A percentile compares a stretch with the other conserved stretches of the same genome.
Conservation (phyloP, 2,888 invertebrate genomes). For the Monoplex corrugatus region DNA sequence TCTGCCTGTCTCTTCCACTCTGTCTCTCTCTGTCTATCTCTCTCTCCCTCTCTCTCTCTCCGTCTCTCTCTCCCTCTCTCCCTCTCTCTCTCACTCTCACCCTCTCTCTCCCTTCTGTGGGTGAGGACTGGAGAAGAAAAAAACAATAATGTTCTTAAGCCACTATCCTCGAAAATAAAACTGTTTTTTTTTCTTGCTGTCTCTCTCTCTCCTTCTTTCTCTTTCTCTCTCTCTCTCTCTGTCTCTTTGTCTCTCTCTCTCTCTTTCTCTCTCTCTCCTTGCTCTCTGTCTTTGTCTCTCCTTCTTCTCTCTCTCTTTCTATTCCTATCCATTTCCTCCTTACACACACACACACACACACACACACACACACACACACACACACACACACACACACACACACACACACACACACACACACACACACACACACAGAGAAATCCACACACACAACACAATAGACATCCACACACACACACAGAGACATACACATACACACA, state of each 20-base stretch:
- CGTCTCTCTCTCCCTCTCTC: conserved; percentile 35
- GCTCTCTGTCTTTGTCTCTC: no score
- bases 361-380: no score
- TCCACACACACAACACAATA: no score
- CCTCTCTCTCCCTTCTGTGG: background rate
- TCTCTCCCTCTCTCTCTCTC: conserved; percentile 36
- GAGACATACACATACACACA: background rate
- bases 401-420: no score
- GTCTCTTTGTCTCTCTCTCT: background rate
- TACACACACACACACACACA: background rate
- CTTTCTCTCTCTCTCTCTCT: background rate
- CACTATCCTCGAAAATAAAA: no score
- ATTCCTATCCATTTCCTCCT: no score
- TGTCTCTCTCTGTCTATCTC: conserved; percentile 32
- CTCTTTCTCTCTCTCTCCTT: no score
- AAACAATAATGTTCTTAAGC: no score
- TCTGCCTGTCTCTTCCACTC: background rate
- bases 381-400: background rate
- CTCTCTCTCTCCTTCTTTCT: conserved; percentile 26
- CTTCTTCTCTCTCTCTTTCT: no score
- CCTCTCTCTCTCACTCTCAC: conserved; percentile 41
- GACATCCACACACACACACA: background rate
- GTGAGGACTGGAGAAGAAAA: no score
- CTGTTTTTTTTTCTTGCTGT: background rate
- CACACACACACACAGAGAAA: no score